phyloP scores from a whole-genome alignment of 1,140 invertebrate species.

The Belonocnema kinseyi region DNA sequence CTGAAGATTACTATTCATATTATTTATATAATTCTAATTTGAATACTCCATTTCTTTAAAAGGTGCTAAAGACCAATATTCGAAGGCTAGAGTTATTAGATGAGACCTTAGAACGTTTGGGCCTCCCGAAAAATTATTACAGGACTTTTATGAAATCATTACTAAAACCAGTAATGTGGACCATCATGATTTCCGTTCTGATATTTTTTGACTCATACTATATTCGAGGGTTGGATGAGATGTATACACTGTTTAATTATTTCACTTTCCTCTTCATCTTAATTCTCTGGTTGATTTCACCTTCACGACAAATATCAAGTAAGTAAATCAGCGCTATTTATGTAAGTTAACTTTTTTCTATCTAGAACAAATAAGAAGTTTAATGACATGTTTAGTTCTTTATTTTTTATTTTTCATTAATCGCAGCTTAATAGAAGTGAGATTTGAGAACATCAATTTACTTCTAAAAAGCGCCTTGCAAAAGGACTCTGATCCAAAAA shows the following conservation, averaged over 20 bases:
- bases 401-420: background rate
- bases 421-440: background rate
- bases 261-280: constrained; percentile 20
- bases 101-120: constrained; percentile 6
- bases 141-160: background rate
- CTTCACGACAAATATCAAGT: background rate
- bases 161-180: background rate
- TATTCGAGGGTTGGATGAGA: background rate
- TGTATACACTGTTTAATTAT: background rate
- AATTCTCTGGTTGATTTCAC: constrained; percentile 21
- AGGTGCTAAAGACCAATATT: background rate
- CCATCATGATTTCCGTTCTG: background rate
- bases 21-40: background rate
- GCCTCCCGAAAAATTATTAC: constrained; percentile 1
- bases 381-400: background rate
- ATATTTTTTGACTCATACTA: background rate
- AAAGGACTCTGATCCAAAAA: background rate
- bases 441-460: constrained; percentile 14
- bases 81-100: constrained; percentile 6
- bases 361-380: background rate
- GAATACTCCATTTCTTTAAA: background rate
- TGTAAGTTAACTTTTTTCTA: background rate
- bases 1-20: background rate
- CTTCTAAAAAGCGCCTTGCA: background rate
- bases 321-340: background rate